phyloP scores from a whole-genome alignment of 2,797 vertebrate species.

The Momotus momota region DNA sequence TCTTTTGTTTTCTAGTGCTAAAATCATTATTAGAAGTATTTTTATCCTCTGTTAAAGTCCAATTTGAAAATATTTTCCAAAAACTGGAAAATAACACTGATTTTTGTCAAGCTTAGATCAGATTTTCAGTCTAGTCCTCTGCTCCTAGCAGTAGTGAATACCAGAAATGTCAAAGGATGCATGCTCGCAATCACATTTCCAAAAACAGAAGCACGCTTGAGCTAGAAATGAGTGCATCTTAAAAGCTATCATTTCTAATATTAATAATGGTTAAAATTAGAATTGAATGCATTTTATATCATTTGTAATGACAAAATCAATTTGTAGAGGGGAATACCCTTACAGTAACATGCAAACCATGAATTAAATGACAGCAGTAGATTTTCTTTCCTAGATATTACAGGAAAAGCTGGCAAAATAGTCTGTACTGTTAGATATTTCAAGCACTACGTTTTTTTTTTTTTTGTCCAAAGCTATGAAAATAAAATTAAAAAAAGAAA shows the following conservation, averaged over 20 bases:
- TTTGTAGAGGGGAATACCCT: neutral
- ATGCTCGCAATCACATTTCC: neutral
- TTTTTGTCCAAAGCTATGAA: neutral
- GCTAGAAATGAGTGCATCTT: neutral
- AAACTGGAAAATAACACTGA: neutral
- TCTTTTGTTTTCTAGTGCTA: neutral
- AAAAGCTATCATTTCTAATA: neutral
- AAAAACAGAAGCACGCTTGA: neutral
- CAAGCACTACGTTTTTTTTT: neutral
- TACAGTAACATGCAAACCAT: neutral
- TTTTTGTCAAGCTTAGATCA: neutral
- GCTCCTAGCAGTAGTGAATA: neutral
- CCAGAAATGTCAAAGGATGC: neutral
- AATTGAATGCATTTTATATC: neutral
- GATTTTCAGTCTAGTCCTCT: neutral
- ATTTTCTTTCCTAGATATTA: neutral
- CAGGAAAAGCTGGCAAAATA: slow-evolving; percentile 8
- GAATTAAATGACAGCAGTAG: neutral
- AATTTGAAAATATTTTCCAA: neutral
- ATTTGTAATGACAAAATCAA: neutral
- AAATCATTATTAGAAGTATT: neutral
- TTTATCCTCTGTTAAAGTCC: neutral
- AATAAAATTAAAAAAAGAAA: neutral
- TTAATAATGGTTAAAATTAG: neutral
- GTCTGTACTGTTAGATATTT: neutral